A percentile compares a stretch with the other conserved stretches of the same genome.
These are phyloP conservation scores for Tetranychus piercei DNA, from an alignment of 2,888 invertebrate genomes.

Conservation along the genomic window DNA sequence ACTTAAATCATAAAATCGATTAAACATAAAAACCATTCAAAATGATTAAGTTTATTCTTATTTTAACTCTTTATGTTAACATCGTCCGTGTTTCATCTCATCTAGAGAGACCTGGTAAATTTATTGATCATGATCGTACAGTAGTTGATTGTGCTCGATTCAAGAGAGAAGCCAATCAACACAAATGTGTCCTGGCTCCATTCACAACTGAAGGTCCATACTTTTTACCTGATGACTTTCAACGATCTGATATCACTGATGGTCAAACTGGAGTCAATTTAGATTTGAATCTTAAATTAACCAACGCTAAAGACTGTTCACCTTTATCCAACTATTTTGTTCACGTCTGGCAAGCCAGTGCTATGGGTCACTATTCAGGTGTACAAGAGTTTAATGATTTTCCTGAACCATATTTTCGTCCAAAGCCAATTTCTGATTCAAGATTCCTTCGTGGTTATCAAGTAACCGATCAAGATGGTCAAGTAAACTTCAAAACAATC, in stretches of 20 bases:
- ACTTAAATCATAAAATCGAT: too few relatives aligned
- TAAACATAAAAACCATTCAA: too few relatives aligned
- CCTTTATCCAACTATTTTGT: background rate
- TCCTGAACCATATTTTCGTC: background rate
- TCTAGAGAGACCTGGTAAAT: background rate
- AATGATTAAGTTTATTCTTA: too few relatives aligned
- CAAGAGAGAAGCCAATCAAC: background rate
- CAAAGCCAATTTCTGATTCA: conserved; percentile 12
- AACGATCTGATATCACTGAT: conserved; percentile 1
- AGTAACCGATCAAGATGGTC: conserved; percentile 17
- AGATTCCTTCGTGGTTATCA: conserved; percentile 20
- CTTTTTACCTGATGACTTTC: background rate
- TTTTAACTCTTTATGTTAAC: too few relatives aligned
- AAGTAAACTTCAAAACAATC: conserved; percentile 16
- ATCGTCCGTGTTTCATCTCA: too few relatives aligned
- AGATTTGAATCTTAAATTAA: background rate
- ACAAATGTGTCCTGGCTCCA: conserved; percentile 2
- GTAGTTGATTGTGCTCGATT: background rate
- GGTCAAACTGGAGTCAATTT: background rate
- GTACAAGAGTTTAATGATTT: background rate
- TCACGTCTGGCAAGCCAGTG: background rate
- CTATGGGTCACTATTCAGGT: conserved; percentile 4
- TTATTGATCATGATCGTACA: background rate
- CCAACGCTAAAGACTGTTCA: background rate
- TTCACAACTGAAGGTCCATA: background rate